These are phyloP conservation scores for Chamaea fasciata DNA, from an alignment of 2,113 vertebrate genomes.

Conservation along the genomic window DNA sequence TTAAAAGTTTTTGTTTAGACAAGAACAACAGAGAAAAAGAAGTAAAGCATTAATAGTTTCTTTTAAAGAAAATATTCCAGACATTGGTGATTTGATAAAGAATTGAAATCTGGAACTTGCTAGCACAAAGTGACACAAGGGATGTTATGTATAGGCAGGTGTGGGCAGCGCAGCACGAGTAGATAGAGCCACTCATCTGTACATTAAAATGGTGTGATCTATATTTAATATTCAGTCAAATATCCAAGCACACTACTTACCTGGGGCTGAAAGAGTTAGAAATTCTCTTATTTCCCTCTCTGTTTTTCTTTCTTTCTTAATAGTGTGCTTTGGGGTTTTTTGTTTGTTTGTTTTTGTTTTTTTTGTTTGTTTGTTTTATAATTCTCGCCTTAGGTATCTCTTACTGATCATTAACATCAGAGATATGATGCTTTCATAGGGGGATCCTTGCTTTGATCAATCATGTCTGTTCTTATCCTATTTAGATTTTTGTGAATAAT, in stretches of 20 bases:
- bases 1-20: background rate
- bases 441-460: background rate
- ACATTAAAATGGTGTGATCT: background rate
- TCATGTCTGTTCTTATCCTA: background rate
- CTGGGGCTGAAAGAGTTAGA: background rate
- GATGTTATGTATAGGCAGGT: background rate
- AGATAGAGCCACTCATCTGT: background rate
- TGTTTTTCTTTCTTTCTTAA: background rate
- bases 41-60: background rate
- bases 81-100: background rate
- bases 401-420: background rate
- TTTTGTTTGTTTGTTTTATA: background rate
- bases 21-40: background rate
- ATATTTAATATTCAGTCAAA: background rate
- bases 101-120: background rate
- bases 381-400: background rate
- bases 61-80: background rate
- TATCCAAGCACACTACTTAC: background rate
- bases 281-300: background rate
- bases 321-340: fast-evolving
- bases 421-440: background rate
- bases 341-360: background rate
- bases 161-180: fast-evolving
- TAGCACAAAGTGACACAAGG: background rate
- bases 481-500: background rate